Evolutionary conservation across 2,113 vertebrate species (phyloP).

Genomic region (Clarias magur): DNA sequence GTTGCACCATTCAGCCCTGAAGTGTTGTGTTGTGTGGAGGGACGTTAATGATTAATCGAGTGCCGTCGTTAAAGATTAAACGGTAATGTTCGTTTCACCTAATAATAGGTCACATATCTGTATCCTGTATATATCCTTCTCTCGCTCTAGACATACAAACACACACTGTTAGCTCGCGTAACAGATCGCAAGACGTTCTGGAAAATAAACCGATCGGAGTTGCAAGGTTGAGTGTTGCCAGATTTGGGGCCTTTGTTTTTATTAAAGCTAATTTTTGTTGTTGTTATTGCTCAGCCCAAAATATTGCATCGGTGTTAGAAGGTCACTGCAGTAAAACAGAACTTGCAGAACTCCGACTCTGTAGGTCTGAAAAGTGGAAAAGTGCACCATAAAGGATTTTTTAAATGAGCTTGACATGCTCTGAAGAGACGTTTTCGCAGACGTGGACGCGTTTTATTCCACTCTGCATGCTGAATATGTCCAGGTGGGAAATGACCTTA

Average conservation of each 20-base stretch:
- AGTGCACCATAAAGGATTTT: neutral
- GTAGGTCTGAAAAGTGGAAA: neutral
- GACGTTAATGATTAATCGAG: no score
- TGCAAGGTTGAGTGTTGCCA: no score
- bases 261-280: no score
- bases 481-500: neutral
- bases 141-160: no score
- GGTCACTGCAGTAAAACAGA: neutral
- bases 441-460: neutral
- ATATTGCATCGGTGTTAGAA: neutral
- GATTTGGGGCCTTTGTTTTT: no score
- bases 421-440: neutral
- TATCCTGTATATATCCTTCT: no score
- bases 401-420: neutral
- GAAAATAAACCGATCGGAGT: no score
- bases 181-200: no score
- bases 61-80: no score
- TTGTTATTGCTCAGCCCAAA: neutral
- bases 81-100: no score
- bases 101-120: no score
- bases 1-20: neutral
- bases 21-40: neutral
- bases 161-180: no score
- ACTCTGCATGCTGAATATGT: neutral
- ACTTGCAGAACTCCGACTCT: neutral